Evolutionary conservation across 2,888 invertebrate species (phyloP).

Genomic region (Netelia virgata): DNA sequence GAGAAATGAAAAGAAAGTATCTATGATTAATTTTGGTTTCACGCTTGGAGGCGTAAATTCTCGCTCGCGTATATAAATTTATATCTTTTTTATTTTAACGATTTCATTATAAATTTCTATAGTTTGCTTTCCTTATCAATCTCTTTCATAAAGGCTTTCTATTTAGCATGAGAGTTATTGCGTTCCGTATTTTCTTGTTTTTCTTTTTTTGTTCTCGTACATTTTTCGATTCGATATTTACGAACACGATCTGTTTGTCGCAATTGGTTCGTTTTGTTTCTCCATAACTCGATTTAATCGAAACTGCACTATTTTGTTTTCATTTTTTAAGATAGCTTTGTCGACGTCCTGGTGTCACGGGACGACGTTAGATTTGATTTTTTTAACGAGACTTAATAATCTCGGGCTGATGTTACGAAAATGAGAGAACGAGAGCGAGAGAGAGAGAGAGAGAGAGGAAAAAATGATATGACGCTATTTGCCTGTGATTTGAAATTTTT

Average conservation of each 20-base stretch:
- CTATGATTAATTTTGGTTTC: conserved; percentile 1
- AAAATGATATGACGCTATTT: conserved; percentile 9
- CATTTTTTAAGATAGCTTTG: conserved; percentile 34
- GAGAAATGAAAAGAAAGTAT: background rate
- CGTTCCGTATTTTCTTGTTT: conserved; percentile 17
- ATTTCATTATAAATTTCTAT: conserved; percentile 26
- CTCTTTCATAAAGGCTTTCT: conserved; percentile 53
- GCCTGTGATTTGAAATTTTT: conserved; percentile 9
- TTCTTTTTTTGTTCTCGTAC: background rate
- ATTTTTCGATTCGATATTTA: conserved; percentile 33
- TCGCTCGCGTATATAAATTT: conserved; percentile 28
- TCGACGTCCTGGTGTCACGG: conserved; percentile 43
- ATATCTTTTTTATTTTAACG: conserved; percentile 27
- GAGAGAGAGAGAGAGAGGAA: conserved; percentile 24
- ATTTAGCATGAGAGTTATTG: conserved; percentile 60
- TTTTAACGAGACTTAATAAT: conserved; percentile 12
- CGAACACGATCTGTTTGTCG: conserved; percentile 35
- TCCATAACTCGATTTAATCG: conserved; percentile 18
- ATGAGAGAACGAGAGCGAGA: background rate
- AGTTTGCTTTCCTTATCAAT: conserved; percentile 51
- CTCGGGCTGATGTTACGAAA: background rate
- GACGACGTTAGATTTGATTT: conserved; percentile 46
- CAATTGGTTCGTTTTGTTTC: conserved; percentile 14
- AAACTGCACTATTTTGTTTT: conserved; percentile 37
- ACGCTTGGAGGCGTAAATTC: conserved; percentile 46